phyloP scores from a whole-genome alignment of 1,140 invertebrate genomes.

The Anthonomus grandis region DNA sequence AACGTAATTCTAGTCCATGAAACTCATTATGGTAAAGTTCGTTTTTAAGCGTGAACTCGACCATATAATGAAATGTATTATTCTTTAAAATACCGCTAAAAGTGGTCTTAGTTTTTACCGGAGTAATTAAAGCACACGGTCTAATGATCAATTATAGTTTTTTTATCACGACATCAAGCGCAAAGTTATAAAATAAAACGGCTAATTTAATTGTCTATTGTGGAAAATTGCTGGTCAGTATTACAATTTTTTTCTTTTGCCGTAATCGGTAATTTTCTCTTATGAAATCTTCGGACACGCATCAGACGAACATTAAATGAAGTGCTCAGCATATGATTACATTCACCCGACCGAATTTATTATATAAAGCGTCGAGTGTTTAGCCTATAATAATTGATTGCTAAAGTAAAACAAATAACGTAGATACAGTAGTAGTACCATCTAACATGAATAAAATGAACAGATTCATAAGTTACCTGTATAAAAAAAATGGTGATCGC shows the following conservation, averaged over 20 bases:
- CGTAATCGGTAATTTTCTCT: slow-evolving; percentile 8
- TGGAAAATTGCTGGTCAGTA: slow-evolving; percentile 25
- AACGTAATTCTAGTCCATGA: slow-evolving; percentile 27
- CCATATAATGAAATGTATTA: slow-evolving; percentile 43
- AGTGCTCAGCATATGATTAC: too few species aligned
- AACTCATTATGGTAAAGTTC: slow-evolving; percentile 34
- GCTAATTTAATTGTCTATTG: slow-evolving; percentile 27
- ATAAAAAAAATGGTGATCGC: too few species aligned
- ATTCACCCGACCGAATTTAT: too few species aligned
- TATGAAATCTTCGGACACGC: background rate
- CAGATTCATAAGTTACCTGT: too few species aligned
- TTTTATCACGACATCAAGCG: slow-evolving; percentile 23
- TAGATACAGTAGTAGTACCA: too few species aligned
- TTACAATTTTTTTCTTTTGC: slow-evolving; percentile 16
- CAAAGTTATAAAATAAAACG: slow-evolving; percentile 25
- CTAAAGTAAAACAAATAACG: too few species aligned
- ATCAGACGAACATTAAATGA: too few species aligned
- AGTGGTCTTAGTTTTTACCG: slow-evolving; percentile 39
- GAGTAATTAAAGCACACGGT: slow-evolving; percentile 36
- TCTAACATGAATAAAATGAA: too few species aligned
- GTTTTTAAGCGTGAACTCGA: slow-evolving; percentile 34
- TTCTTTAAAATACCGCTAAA: slow-evolving; percentile 43
- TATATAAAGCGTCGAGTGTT: too few species aligned
- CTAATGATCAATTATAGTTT: slow-evolving; percentile 38
- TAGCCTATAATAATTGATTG: too few species aligned